Evolutionary conservation across 2,113 vertebrate species (phyloP), one percentile per base, ranked within the genome.

Genomic region (Microcebus tavaratra): DNA sequence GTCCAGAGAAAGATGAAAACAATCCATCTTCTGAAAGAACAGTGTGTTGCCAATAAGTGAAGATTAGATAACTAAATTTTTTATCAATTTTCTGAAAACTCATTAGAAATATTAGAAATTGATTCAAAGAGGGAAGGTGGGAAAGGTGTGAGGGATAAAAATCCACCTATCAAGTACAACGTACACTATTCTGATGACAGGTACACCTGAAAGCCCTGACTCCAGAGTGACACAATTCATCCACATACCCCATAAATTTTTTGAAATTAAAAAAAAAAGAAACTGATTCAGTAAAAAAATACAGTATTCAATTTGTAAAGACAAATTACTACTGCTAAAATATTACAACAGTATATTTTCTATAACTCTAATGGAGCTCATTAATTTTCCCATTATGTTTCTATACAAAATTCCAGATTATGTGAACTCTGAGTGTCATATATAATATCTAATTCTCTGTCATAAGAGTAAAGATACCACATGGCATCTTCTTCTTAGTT

Each of bases 341-440:
- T 42, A 59, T 42, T 83, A 67, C 31, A 79, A 21, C 8, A 48
- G 29, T 89, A 61, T 57, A 80, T 45, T 86, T 89, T 65, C 53
- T 65, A 85, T 34, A 67, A 67, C 14, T 34, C 34, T 65, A 48
- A 63, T 6, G 21, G 82, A 36, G 61, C 17, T 50, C 36, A 73
- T 81, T 88, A 53, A 91, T 72, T 91, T 97, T 48, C 48, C 68
- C 63, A 81, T 48, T 20, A 65, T 42, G 29, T 48, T 94, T 59
- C 83, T 93, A 80, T 42, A 73, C 11, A 89, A 90, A 96, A 59
- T 27, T 48, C 25, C 13, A 96, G 10, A 42, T 84, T 86, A 94
- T n/a, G 1, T 90, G 8, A 89, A 83, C 14, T 85, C 57, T 27
- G 10, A 2, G 9, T 42, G 50, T 90, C 34, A 82, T 36, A 57